Percentiles rank a stretch among this genome's conserved stretches.
Conservation (phyloP, 2,888 invertebrate species). For the Phengaris arion region DNA sequence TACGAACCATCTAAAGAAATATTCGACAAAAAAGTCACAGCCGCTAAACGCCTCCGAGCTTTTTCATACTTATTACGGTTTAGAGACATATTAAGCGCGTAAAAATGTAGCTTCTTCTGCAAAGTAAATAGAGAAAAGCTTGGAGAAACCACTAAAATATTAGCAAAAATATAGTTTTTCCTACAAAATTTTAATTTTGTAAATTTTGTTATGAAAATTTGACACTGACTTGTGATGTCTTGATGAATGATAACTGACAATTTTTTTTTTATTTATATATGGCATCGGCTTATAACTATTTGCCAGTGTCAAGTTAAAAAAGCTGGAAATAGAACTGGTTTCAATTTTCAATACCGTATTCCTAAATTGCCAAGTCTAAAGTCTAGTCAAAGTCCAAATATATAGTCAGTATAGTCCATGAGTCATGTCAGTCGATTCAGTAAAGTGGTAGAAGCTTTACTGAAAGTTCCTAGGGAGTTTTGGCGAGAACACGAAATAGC, state of each 20-base stretch:
- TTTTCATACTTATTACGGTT: conserved; percentile 78
- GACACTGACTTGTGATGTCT: too few relatives aligned
- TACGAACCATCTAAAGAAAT: conserved; percentile 96
- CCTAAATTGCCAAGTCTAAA: too few relatives aligned
- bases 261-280: not conserved
- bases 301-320: too few relatives aligned
- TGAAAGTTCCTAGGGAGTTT: too few relatives aligned
- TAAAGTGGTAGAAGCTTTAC: too few relatives aligned
- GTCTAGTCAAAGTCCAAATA: too few relatives aligned
- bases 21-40: conserved; percentile 95
- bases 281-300: too few relatives aligned
- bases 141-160: not conserved
- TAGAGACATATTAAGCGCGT: conserved; percentile 48
- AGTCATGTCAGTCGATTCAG: too few relatives aligned
- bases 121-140: not conserved
- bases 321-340: too few relatives aligned
- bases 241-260: not conserved
- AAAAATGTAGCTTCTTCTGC: not conserved
- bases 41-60: conserved; percentile 92
- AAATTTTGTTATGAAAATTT: not conserved
- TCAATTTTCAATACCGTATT: too few relatives aligned
- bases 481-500: too few relatives aligned
- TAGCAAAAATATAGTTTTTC: not conserved
- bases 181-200: not conserved
- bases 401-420: too few relatives aligned